phyloP scores from a whole-genome alignment of 2,888 invertebrate species.

The Dynastes grantii region DNA sequence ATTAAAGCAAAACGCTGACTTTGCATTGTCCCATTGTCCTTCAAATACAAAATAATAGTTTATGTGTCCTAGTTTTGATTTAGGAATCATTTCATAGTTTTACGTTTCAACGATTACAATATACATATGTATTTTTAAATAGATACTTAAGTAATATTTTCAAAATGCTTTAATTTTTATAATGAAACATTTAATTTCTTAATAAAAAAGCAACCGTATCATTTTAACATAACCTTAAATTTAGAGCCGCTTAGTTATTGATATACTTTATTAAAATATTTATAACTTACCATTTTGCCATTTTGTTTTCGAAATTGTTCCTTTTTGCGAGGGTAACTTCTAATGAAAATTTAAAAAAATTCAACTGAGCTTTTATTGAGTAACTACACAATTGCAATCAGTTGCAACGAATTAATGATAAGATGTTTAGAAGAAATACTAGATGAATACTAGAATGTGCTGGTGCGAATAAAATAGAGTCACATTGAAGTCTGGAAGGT shows the following conservation, averaged over 20 bases:
- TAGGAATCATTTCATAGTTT: background rate
- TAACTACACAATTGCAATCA: background rate
- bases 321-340: background rate
- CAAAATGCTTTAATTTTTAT: too few species aligned
- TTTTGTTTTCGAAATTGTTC: background rate
- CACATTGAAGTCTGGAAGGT: slow-evolving; percentile 39
- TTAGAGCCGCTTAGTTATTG: background rate
- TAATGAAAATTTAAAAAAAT: background rate
- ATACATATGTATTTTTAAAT: too few species aligned
- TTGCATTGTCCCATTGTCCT: background rate
- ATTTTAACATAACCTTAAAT: slow-evolving; percentile 11
- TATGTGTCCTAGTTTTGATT: slow-evolving; percentile 17
- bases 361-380: too few species aligned
- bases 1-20: too few species aligned
- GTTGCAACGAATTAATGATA: background rate
- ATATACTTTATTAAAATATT: background rate
- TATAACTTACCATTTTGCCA: slow-evolving; percentile 24
- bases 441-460: background rate
- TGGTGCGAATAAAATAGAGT: slow-evolving; percentile 7
- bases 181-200: background rate
- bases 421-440: background rate
- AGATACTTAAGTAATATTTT: too few species aligned
- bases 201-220: background rate
- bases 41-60: slow-evolving; percentile 3
- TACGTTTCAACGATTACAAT: background rate